These are phyloP conservation scores for Phalera bucephala DNA, from an alignment of 2,888 invertebrate species.

Conservation along the genomic window DNA sequence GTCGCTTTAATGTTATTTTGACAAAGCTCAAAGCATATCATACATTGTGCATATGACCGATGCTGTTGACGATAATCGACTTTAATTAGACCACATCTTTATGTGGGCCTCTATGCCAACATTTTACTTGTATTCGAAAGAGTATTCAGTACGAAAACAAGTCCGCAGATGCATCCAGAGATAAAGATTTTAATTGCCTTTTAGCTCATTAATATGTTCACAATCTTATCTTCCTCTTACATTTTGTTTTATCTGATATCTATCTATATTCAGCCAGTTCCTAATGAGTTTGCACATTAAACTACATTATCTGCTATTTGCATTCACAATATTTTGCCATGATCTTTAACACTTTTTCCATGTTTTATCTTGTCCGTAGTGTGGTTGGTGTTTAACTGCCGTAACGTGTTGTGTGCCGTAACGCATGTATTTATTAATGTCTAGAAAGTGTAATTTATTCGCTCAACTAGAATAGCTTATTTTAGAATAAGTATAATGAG, in stretches of 20 bases:
- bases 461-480: no score
- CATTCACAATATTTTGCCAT: conserved; percentile 11
- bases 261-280: conserved; percentile 16
- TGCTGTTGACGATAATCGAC: no score
- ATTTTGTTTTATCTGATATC: conserved; percentile 13
- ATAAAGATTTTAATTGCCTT: conserved; percentile 30
- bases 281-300: conserved; percentile 20
- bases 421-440: no score
- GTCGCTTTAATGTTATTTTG: no score
- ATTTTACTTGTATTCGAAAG: conserved; percentile 18
- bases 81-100: no score
- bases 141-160: conserved; percentile 14
- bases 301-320: conserved; percentile 7
- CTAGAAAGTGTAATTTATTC: conserved; percentile 29
- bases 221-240: conserved; percentile 12
- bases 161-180: conserved; percentile 15
- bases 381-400: conserved; percentile 9
- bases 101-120: neutral
- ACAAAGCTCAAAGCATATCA: no score
- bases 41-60: no score
- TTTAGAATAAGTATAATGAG: no score
- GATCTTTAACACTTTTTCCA: no score
- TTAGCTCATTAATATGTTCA: conserved; percentile 11
- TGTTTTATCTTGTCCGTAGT: conserved; percentile 4
- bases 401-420: conserved; percentile 15